These are phyloP conservation scores for Colossoma macropomum DNA, from an alignment of 2,113 vertebrate species.

Conservation along the genomic window DNA sequence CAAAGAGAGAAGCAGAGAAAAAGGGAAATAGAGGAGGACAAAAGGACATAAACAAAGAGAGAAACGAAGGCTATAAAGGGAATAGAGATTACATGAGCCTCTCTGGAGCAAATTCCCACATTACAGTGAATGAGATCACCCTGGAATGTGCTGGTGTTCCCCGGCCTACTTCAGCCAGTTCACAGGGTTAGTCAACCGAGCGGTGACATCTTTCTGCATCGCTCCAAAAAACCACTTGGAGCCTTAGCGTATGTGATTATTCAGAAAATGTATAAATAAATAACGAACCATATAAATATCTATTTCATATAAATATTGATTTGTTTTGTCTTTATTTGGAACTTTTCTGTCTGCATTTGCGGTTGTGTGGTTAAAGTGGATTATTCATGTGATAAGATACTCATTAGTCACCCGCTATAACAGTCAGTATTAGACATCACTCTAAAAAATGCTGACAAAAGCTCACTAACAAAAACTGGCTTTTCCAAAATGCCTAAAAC, in stretches of 20 bases:
- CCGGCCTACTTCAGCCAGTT: conserved; percentile 15
- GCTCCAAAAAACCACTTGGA: background rate
- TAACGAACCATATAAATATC: background rate
- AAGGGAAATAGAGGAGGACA: background rate
- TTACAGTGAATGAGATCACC: conserved; percentile 44
- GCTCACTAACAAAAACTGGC: background rate
- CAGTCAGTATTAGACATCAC: background rate
- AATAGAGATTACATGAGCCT: conserved; percentile 14
- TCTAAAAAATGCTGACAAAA: background rate
- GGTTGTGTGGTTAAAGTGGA: background rate
- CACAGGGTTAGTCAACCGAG: background rate
- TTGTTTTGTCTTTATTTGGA: background rate
- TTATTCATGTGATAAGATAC: conserved; percentile 8
- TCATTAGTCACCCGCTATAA: background rate
- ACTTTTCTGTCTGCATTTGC: background rate
- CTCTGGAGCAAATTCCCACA: conserved; percentile 47
- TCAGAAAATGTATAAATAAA: too few relatives aligned
- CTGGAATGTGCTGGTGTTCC: conserved; percentile 41
- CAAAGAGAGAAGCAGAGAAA: background rate
- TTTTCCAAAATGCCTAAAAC: background rate
- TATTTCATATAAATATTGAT: background rate
- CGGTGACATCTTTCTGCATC: conserved; percentile 20
- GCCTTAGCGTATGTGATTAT: background rate
- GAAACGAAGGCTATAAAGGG: background rate
- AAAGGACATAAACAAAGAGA: conserved; percentile 29